phyloP scores from a whole-genome alignment of 1,140 invertebrate species.

The Drosophila littoralis region DNA sequence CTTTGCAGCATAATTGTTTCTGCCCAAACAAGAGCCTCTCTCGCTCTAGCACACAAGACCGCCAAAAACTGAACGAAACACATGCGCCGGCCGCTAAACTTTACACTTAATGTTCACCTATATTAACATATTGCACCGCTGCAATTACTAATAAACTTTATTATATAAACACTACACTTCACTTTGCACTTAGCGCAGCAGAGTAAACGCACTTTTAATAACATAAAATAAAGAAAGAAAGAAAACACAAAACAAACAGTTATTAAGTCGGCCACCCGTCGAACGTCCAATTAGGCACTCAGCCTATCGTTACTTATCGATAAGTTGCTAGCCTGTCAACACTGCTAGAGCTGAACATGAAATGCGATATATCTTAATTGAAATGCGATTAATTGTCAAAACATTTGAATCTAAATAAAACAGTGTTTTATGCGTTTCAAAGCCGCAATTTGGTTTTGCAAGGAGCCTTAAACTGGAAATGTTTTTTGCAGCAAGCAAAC shows the following conservation, averaged over 20 bases:
- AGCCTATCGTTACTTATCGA: constrained; percentile 7
- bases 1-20: too few relatives aligned
- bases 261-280: background rate
- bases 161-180: background rate
- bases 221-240: background rate
- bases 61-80: background rate
- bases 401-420: background rate
- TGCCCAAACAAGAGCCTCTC: background rate
- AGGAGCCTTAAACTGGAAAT: background rate
- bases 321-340: constrained; percentile 1
- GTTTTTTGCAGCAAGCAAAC: constrained; percentile 32
- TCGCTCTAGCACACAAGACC: background rate
- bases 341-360: background rate
- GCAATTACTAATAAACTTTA: background rate
- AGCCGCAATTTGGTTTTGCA: background rate
- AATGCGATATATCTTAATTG: background rate
- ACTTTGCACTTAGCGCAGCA: background rate
- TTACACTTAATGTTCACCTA: background rate
- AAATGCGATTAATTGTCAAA: constrained; percentile 4
- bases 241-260: background rate
- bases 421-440: background rate
- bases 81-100: background rate
- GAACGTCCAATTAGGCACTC: background rate
- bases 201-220: background rate
- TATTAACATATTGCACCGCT: background rate